Evolutionary conservation across 1,140 invertebrate species (phyloP).

Genomic region (Eriocheir sinensis): DNA sequence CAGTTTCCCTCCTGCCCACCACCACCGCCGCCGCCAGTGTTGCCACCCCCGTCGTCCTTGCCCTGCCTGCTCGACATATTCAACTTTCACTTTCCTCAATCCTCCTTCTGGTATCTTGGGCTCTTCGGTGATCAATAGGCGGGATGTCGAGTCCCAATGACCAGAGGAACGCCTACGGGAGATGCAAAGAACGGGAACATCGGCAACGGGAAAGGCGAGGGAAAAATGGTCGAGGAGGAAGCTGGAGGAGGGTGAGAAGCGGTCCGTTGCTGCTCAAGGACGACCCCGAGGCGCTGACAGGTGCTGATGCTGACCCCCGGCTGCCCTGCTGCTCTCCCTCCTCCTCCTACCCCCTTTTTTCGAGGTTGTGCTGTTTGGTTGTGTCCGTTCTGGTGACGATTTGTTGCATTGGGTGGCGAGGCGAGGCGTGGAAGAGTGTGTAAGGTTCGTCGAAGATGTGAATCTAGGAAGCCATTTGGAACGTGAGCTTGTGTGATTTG

Average conservation of each 20-base stretch:
- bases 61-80: not conserved
- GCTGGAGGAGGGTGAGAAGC: too few species aligned
- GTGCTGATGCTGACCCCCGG: not conserved
- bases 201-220: not conserved
- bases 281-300: not conserved
- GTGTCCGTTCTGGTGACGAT: too few species aligned
- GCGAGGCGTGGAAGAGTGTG: not conserved
- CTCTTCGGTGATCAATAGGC: not conserved
- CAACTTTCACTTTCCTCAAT: slow-evolving; percentile 7
- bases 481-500: not conserved
- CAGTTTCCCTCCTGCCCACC: not conserved
- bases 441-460: not conserved
- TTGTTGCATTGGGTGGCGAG: not conserved
- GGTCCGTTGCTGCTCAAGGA: not conserved
- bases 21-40: not conserved
- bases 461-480: not conserved
- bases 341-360: not conserved
- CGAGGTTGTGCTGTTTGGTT: too few species aligned
- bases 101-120: not conserved
- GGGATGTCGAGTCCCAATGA: not conserved
- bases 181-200: not conserved
- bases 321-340: not conserved
- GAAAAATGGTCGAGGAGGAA: not conserved
- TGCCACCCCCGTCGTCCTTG: slow-evolving; percentile 18
- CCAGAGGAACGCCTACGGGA: too few species aligned